Base-by-base conservation (phyloP, 2,797 vertebrate species). In the Setipinna tenuifilis region DNA sequence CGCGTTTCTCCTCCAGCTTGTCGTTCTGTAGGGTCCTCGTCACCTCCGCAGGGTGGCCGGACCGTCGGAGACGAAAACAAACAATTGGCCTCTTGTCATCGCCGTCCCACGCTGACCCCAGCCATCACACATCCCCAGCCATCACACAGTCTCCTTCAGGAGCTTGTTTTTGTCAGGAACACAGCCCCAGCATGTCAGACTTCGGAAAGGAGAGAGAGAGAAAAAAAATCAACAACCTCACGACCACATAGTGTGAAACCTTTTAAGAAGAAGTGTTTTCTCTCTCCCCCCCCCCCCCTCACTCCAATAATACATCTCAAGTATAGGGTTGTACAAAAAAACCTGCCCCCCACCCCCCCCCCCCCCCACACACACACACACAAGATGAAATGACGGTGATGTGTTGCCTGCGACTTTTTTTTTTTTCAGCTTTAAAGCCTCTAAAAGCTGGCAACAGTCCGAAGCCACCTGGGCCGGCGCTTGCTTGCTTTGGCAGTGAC, bases 1-100 rank as follows among this genome's bases (percentile, higher is more conserved):
- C 89, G 82, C 88, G 83, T 88, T 88, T 89, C 87, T 90, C 75
- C 88, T 87, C 87, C 82, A 86, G 23, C 31, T 68, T 87, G 57
- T 83, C 57, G 21, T 57, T 83, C 65, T 82, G 78, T 83, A 1
- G 71, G 5, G 50, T 61, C 35, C 71, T 80, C 75, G 17, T 85
- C 87, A 81, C 82, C 89, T 87, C 82, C 80, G 84, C 85, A 85
- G 82, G 82, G 85, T 86, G 86, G 48, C 85, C 54, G 7, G 61
- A 65, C 61, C 61, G 23, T 25, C 61, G 10, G 61, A 9, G 71
- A 78, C 35, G 7, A 59, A 59, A 59, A 59, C 58, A 59, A 59
- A 54, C 50, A 54, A 54, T n/a, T 59, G 17, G 16, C 58, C 19
- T 21, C 71, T 41, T 21, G 35, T 44, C 50, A 54, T 54, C 50